Base-by-base conservation (phyloP, 2,888 invertebrate genomes). In the Drosophila flavopinicola region DNA sequence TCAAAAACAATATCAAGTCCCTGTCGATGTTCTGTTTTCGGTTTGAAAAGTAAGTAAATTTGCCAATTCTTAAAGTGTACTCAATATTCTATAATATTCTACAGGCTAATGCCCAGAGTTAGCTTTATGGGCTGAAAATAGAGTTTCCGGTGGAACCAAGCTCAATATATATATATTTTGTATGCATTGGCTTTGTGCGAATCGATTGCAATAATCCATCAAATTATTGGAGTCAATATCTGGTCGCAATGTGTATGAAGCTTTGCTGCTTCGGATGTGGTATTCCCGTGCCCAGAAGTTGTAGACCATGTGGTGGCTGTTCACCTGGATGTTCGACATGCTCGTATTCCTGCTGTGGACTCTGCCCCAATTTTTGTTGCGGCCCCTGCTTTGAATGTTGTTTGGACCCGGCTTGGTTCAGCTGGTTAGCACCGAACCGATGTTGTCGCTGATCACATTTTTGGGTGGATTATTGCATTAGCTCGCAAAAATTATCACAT, bases 371-470 rank as follows among this genome's bases (percentile, higher is more conserved):
- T 4, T 44, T 5, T 2, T 78, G 56, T 9, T 54, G 4, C 6
- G 66, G 48, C 0, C 58, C 73, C 0, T 41, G 6, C 10, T 45
- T 35, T 64, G 77, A 66, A 11, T 68, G 57, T 2, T 17, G 17
- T 2, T 24, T 66, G 1, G 70, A 76, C 49, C 41, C 73, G 0
- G 44, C 65, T 10, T 72, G 66, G 66, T 66, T 51, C 37, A 45
- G 35, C 15, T 65, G 66, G 49, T 39, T 82, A 33, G 47, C 66
- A 1, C 59, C 74, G 1, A n/a, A n/a, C n/a, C 52, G 32, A 1
- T 56, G 37, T 7, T 2, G 45, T 9, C 13, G 39, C 20, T 37
- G 15, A 4, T 10, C 9, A 23, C 6, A 9, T 7, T 17, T 6
- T 15, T 15, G 13, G 0, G 4, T 41, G 23, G 10, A 0, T 20